Conservation (phyloP, 2,797 vertebrate species). For the Pangasius krempfi region DNA sequence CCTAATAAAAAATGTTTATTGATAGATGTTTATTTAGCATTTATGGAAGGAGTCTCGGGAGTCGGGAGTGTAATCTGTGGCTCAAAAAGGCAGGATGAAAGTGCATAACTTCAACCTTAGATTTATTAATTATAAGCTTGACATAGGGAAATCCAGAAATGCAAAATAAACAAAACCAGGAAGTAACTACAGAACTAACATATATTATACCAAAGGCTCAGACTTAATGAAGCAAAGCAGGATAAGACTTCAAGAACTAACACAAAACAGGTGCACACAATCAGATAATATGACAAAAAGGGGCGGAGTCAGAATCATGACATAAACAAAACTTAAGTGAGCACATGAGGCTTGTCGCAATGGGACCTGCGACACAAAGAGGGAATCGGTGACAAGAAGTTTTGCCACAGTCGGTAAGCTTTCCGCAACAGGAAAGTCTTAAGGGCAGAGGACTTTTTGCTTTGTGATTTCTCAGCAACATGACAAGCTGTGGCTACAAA, state of each 20-base stretch:
- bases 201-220: neutral
- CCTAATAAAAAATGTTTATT: neutral
- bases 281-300: neutral
- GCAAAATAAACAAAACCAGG: neutral
- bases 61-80: neutral
- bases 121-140: neutral
- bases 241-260: neutral
- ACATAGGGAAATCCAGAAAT: neutral
- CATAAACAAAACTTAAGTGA: neutral
- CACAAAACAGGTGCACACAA: neutral
- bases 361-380: neutral
- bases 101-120: neutral
- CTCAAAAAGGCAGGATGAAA: neutral
- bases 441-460: neutral
- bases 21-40: neutral
- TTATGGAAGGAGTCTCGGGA: neutral
- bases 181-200: neutral
- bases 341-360: neutral
- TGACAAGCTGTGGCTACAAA: too few species aligned
- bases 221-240: neutral
- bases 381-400: neutral
- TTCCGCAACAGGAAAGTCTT: neutral
- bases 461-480: neutral
- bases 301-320: neutral
- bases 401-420: neutral